A percentile compares a stretch with the other conserved stretches of the same genome.
Evolutionary conservation across 2,113 vertebrate species (phyloP).

Genomic region (Equus quagga): DNA sequence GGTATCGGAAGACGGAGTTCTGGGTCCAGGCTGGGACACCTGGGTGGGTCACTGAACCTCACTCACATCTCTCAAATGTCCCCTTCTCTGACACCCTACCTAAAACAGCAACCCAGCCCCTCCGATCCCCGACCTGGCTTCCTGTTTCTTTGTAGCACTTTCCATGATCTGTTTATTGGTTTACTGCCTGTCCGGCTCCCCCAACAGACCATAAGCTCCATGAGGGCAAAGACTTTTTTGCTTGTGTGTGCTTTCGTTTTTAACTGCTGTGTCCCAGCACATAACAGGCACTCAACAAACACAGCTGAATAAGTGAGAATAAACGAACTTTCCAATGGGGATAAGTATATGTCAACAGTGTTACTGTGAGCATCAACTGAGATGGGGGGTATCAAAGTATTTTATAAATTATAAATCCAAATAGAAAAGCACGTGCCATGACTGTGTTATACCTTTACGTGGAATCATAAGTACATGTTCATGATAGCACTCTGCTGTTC

Average conservation of each 20-base stretch:
- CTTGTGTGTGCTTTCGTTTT: slow-evolving; percentile 17
- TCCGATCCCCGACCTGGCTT: background rate
- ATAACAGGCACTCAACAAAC: background rate
- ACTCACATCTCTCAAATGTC: slow-evolving; percentile 27
- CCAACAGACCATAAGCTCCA: background rate
- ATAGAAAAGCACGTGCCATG: background rate
- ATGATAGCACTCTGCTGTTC: background rate
- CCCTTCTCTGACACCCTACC: background rate
- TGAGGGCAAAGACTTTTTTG: background rate
- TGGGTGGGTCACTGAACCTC: background rate
- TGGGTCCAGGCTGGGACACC: background rate
- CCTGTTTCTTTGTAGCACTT: background rate
- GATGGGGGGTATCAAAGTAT: background rate
- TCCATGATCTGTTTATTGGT: background rate
- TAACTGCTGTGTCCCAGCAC: background rate
- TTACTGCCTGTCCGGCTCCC: background rate
- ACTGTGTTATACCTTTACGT: background rate
- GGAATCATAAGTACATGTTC: background rate
- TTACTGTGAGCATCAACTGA: background rate
- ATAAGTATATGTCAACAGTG: background rate
- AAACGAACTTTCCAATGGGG: background rate
- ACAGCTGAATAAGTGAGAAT: background rate
- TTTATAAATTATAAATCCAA: background rate
- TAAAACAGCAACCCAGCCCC: background rate
- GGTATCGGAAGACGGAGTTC: background rate